phyloP scores from a whole-genome alignment of 2,797 vertebrate species.

The Cercopithecus neglectus region DNA sequence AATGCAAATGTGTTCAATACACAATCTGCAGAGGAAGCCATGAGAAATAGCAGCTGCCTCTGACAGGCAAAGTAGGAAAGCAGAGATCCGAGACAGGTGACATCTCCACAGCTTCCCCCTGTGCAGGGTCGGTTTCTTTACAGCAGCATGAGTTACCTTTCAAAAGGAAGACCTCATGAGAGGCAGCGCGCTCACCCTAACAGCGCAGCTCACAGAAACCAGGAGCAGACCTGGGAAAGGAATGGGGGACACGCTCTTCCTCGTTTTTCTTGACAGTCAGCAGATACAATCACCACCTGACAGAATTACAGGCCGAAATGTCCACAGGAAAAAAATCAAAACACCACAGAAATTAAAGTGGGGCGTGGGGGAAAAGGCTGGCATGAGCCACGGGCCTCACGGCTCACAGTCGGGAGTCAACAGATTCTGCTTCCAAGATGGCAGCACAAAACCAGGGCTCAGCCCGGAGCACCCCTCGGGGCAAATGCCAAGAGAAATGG shows the following conservation, averaged over 20 bases:
- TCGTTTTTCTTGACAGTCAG: background rate
- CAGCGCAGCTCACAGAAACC: background rate
- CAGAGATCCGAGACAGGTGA: background rate
- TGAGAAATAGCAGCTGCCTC: background rate
- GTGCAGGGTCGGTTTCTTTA: background rate
- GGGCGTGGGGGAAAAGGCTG: background rate
- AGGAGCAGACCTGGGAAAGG: background rate
- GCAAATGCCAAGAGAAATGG: background rate
- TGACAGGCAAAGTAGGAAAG: background rate
- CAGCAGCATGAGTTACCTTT: background rate
- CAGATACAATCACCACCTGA: background rate
- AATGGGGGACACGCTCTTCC: background rate
- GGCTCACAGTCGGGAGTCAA: background rate
- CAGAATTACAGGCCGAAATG: background rate
- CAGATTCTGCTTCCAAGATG: background rate
- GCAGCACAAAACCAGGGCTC: background rate
- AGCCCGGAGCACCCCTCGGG: fast-evolving
- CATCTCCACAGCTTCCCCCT: background rate
- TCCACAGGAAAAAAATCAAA: background rate
- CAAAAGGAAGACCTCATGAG: background rate
- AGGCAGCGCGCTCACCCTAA: background rate
- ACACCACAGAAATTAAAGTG: background rate
- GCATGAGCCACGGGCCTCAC: background rate
- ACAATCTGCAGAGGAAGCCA: background rate
- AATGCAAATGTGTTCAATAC: background rate